Percentiles rank a stretch among this genome's conserved stretches.
phyloP scores from a whole-genome alignment of 2,113 vertebrate genomes.

The Macheiramphus alcinus region DNA sequence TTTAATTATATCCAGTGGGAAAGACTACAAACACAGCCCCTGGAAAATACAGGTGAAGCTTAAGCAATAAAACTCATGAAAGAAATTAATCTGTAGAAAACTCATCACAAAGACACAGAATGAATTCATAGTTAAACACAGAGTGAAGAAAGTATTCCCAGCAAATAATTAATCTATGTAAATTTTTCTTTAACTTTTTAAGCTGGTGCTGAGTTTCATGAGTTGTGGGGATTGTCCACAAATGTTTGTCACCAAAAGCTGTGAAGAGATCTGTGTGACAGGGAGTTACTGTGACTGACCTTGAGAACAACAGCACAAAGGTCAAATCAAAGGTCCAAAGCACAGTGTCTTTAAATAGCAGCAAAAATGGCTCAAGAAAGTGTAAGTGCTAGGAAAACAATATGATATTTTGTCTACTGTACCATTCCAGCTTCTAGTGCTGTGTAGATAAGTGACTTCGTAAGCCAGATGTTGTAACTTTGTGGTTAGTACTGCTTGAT shows the following conservation, averaged over 20 bases:
- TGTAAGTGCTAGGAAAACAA: background rate
- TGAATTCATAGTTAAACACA: background rate
- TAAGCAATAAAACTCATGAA: background rate
- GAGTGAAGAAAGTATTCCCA: background rate
- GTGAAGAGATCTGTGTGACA: background rate
- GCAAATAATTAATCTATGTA: background rate
- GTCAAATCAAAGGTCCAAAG: background rate
- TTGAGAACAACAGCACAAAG: background rate
- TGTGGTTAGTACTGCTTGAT: constrained; percentile 5
- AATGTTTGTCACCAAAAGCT: background rate
- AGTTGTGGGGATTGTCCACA: background rate
- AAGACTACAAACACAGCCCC: background rate
- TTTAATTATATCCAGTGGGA: background rate
- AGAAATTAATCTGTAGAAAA: background rate
- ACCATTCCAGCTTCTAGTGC: background rate
- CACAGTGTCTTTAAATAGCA: background rate
- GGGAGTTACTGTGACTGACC: background rate
- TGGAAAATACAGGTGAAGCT: background rate
- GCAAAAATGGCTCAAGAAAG: background rate
- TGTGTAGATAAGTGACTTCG: background rate
- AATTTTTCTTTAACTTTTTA: background rate
- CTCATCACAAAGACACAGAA: background rate
- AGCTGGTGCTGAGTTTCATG: background rate
- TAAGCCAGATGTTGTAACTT: constrained; percentile 32
- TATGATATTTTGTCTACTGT: background rate